phyloP scores from a whole-genome alignment of 2,797 vertebrate species.

The Sebastes minor region DNA sequence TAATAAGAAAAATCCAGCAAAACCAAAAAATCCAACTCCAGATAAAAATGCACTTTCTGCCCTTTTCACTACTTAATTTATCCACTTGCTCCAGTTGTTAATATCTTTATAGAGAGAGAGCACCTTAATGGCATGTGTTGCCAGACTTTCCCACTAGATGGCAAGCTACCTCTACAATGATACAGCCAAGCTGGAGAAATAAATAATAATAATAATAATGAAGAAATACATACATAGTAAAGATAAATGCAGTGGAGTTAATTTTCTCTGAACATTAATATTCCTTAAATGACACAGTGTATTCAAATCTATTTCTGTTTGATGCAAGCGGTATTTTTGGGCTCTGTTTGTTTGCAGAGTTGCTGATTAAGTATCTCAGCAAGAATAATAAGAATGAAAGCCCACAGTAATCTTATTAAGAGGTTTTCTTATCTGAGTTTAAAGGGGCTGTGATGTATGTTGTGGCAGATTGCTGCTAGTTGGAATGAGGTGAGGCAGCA shows the following conservation, averaged over 20 bases:
- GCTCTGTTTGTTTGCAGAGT: slow-evolving; percentile 34
- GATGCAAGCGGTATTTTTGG: slow-evolving; percentile 16
- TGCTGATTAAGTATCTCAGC: slow-evolving; percentile 52
- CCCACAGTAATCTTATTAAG: slow-evolving; percentile 69
- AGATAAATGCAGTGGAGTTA: slow-evolving; percentile 20
- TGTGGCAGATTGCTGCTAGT: slow-evolving; percentile 64
- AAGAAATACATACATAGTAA: slow-evolving; percentile 29
- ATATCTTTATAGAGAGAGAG: not conserved
- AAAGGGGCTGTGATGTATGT: slow-evolving; percentile 68
- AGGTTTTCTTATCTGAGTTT: slow-evolving; percentile 69
- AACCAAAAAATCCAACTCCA: not conserved
- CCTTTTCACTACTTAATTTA: not conserved
- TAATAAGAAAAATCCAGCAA: not conserved
- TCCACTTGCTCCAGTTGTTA: slow-evolving; percentile 18
- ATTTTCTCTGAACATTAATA: slow-evolving; percentile 29
- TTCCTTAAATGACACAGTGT: slow-evolving; percentile 1
- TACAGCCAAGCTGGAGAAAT: not conserved
- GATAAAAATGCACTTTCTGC: not conserved
- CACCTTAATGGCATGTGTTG: slow-evolving; percentile 4
- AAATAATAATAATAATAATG: not conserved
- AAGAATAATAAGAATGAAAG: slow-evolving; percentile 56
- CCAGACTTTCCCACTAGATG: slow-evolving; percentile 70
- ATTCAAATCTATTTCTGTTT: slow-evolving; percentile 17
- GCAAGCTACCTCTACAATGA: slow-evolving; percentile 63
- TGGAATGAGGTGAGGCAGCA: slow-evolving; percentile 74